Percentiles rank a stretch among this genome's conserved stretches.
Conservation (phyloP, 2,113 vertebrate genomes). For the Misgurnus mizolepis region DNA sequence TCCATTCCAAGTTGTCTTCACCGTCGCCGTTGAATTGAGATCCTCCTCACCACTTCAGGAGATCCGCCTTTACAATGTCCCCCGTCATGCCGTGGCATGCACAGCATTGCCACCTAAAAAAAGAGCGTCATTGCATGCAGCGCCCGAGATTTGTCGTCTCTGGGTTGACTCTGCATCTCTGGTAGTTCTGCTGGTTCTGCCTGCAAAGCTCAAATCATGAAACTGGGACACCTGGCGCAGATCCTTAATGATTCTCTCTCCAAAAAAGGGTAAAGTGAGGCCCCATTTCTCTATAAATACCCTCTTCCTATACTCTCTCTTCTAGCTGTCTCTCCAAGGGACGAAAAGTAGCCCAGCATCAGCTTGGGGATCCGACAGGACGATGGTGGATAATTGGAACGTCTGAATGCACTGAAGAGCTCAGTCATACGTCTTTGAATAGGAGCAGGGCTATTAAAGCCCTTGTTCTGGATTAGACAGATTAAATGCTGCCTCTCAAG, state of each 20-base stretch:
- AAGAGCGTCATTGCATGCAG: conserved; percentile 64
- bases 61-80: conserved; percentile 48
- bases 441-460: conserved; percentile 68
- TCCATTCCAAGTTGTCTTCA: conserved; percentile 44
- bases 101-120: conserved; percentile 55
- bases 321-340: conserved; percentile 76
- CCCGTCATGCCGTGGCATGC: conserved; percentile 41
- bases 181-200: conserved; percentile 65
- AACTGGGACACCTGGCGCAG: conserved; percentile 78
- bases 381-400: conserved; percentile 73
- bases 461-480: conserved; percentile 73
- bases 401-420: conserved; percentile 57
- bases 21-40: conserved; percentile 3
- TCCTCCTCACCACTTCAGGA: conserved; percentile 49
- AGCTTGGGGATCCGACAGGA: conserved; percentile 64
- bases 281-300: conserved; percentile 84
- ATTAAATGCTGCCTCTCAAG: conserved; percentile 70
- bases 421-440: conserved; percentile 56
- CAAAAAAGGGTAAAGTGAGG: conserved; percentile 79
- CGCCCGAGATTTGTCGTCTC: conserved; percentile 58
- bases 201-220: conserved; percentile 76
- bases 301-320: conserved; percentile 62
- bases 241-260: conserved; percentile 81
- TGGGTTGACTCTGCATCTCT: conserved; percentile 68
- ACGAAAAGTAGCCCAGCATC: conserved; percentile 79